Base-by-base conservation (phyloP, 2,797 vertebrate genomes). In the Vultur gryphus region DNA sequence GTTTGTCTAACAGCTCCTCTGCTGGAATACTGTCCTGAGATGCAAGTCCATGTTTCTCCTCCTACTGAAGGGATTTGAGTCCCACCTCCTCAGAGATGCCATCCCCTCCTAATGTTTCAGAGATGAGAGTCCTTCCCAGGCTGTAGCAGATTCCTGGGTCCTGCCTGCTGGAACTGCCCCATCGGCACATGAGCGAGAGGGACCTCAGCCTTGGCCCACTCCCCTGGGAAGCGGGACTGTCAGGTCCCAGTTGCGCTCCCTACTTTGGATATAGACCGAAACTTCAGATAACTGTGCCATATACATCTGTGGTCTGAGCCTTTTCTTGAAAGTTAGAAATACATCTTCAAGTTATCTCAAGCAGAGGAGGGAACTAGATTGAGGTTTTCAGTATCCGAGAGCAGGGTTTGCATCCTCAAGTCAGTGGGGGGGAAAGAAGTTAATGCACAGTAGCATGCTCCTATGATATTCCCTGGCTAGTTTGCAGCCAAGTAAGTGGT, bases 111-210 rank as follows among this genome's bases (percentile, higher is more conserved):
- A 23, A 24, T 25, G 8, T 52, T 78, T 65, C 57, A 75, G 51
- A 57, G 19, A 39, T 28, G 8, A 65, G 55, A 71, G 44, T 44
- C 44, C 37, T 90, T 78, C 37, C 18, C 46, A 35, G 26, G 33
- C n/a, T 76, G 18, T 21, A 37, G 44, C 18, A 6, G 6, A 37
- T 59, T 75, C 31, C 78, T 46, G 25, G 4, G 37, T 77, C 13
- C 54, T 77, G 39, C 39, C 41, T 25, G 3, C 16, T 51, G 39
- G 43, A 82, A 49, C 6, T 37, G 13, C 6, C 57, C 52, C 29
- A 18, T 11, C 1, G 3, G 15, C 0, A 0, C 3, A 0, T n/a
- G 20, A 29, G 33, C 1, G 7, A 65, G 44, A 41, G 43, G 19
- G 10, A n/a, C 8, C 12, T 78, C 49, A 70, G 37, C 3, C 35